Conservation (phyloP, 1,140 invertebrate species). For the Plectrocnemia conspersa region DNA sequence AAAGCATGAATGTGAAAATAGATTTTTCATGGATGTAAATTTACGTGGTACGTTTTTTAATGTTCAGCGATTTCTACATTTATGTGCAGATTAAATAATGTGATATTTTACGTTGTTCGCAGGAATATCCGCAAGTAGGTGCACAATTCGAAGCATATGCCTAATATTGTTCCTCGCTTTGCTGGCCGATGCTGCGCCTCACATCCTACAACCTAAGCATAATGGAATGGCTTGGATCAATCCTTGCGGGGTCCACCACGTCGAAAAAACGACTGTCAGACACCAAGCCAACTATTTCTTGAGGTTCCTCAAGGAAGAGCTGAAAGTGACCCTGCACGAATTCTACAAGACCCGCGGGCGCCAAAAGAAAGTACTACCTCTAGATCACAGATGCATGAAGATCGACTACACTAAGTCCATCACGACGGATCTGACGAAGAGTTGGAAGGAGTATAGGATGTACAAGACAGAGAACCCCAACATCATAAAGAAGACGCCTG, state of each 20-base stretch:
- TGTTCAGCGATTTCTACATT: too few relatives aligned
- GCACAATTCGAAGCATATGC: too few relatives aligned
- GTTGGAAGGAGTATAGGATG: neutral
- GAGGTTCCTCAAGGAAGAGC: constrained; percentile 1
- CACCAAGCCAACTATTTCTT: neutral
- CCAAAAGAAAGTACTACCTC: neutral
- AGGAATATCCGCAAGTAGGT: constrained; percentile 5
- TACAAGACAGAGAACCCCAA: neutral
- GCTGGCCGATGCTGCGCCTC: neutral
- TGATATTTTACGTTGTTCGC: constrained; percentile 5
- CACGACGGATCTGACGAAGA: neutral
- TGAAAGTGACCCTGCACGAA: neutral
- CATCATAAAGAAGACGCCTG: neutral
- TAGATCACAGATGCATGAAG: constrained; percentile 10
- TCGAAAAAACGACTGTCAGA: neutral
- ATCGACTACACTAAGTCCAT: neutral
- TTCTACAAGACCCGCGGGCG: constrained; percentile 1
- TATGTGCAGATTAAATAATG: too few relatives aligned
- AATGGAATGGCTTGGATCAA: neutral
- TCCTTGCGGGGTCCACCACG: constrained; percentile 13
- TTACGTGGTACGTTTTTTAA: constrained; percentile 15
- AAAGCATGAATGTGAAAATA: constrained; percentile 19
- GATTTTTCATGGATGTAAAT: constrained; percentile 27
- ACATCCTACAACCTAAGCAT: neutral
- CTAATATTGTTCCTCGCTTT: neutral